These are phyloP conservation scores for Xestia rhomboidea DNA, from an alignment of 2,888 invertebrate genomes.

Conservation along the genomic window DNA sequence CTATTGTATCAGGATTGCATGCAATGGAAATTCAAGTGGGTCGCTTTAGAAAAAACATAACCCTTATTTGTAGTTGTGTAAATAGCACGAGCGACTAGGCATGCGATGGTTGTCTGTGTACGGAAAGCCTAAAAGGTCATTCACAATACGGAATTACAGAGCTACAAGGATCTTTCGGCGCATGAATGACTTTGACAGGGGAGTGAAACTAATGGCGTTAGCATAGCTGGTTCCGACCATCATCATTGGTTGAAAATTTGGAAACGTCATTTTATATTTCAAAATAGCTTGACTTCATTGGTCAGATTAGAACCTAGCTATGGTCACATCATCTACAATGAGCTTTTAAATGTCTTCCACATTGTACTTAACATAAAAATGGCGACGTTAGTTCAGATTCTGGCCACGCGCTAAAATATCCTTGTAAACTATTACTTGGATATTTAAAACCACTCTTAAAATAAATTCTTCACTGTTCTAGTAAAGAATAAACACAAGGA, in stretches of 20 bases:
- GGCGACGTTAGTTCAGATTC: background rate
- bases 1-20: background rate
- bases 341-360: background rate
- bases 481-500: background rate
- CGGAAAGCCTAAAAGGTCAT: background rate
- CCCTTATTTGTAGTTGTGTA: background rate
- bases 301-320: background rate
- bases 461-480: background rate
- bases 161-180: background rate
- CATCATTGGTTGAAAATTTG: background rate
- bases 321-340: background rate
- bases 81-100: background rate
- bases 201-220: background rate
- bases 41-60: background rate
- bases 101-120: background rate
- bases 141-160: background rate
- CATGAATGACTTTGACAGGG: background rate
- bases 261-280: background rate
- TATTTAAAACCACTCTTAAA: conserved; percentile 1
- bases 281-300: background rate
- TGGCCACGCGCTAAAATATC: background rate
- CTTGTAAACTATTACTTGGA: background rate
- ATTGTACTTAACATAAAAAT: background rate
- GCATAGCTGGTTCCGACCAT: background rate
- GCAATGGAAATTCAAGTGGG: background rate